Conservation (phyloP, 2,797 vertebrate species). For the Lophura swinhoii region DNA sequence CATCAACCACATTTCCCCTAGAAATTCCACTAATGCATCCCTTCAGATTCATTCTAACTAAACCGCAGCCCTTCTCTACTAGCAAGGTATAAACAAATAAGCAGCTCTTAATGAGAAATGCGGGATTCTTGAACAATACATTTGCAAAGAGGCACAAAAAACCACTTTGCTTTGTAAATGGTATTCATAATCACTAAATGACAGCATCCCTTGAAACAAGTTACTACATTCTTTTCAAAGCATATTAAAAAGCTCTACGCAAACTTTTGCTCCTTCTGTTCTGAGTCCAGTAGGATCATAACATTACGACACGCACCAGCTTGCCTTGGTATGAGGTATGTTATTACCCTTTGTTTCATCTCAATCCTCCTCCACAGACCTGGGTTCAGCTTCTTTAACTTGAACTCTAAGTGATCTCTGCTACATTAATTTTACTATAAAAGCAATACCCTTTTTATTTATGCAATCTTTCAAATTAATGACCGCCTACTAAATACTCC, state of each 20-base stretch:
- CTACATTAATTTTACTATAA: not conserved
- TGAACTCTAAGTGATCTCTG: not conserved
- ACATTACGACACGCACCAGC: not conserved
- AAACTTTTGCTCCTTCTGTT: not conserved
- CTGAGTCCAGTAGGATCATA: not conserved
- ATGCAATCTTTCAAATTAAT: not conserved
- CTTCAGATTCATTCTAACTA: not conserved
- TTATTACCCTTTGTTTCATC: not conserved
- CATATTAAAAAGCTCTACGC: not conserved
- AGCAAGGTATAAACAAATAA: not conserved
- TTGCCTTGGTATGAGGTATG: accelerated
- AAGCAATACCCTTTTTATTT: not conserved
- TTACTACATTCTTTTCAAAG: not conserved
- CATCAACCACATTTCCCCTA: not conserved
- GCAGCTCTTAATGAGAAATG: not conserved
- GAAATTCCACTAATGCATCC: not conserved
- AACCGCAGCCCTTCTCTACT: not conserved
- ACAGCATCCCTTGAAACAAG: not conserved
- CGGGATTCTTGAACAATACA: not conserved
- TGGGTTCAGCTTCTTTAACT: not conserved
- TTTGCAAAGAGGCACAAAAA: not conserved
- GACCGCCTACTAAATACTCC: not conserved
- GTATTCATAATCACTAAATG: not conserved
- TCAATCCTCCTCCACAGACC: not conserved
- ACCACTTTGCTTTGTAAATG: not conserved